Evolutionary conservation across 2,888 invertebrate species (phyloP).

Genomic region (Ceriagrion tenellum): DNA sequence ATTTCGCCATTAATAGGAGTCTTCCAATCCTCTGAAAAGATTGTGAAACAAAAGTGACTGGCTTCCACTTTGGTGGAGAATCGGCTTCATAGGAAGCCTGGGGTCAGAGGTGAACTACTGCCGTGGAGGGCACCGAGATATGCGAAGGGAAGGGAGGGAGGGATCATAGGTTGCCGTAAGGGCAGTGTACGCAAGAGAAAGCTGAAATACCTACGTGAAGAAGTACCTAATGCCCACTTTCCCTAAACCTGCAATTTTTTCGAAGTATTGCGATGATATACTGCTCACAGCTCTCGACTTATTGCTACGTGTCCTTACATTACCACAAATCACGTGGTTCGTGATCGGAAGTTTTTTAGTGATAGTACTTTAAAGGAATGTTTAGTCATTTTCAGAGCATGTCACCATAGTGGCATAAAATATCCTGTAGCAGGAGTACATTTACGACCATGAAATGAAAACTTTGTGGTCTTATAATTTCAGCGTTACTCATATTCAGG

Average conservation of each 20-base stretch:
- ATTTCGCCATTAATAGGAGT: not conserved
- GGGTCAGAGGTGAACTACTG: slow-evolving; percentile 43
- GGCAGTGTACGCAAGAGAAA: not conserved
- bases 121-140: slow-evolving; percentile 14
- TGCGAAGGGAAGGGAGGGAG: not conserved
- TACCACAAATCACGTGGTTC: too few species aligned
- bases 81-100: slow-evolving; percentile 19
- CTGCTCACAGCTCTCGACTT: too few species aligned
- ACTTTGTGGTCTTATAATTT: too few species aligned
- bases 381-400: too few species aligned
- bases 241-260: not conserved
- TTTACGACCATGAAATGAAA: too few species aligned
- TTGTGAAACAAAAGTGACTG: slow-evolving; percentile 35
- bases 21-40: not conserved
- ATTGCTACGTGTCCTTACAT: too few species aligned
- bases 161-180: not conserved
- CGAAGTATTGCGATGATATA: too few species aligned
- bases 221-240: slow-evolving; percentile 20
- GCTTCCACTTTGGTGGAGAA: slow-evolving; percentile 19
- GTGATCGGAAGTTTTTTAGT: too few species aligned
- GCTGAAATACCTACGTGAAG: not conserved
- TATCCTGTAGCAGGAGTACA: too few species aligned
- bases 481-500: too few species aligned
- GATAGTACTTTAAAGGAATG: too few species aligned
- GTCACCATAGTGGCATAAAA: too few species aligned